Conservation (phyloP, 2,888 invertebrate genomes). For the Orchesella flavescens region DNA sequence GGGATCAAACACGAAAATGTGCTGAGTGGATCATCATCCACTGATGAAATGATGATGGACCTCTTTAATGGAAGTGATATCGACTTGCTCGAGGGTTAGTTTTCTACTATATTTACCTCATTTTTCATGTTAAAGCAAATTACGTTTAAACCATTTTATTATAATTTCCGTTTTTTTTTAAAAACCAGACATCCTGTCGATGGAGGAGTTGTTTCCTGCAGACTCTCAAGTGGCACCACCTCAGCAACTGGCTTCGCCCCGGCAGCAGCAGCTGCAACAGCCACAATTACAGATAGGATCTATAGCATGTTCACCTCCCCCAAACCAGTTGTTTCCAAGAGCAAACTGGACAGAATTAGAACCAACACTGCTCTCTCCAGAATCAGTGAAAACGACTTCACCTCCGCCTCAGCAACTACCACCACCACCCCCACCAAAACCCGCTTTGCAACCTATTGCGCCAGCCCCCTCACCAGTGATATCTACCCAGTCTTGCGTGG, state of each 20-base stretch:
- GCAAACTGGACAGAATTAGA: conserved; percentile 33
- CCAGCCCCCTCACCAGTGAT: conserved; percentile 2
- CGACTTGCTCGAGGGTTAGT: conserved; percentile 43
- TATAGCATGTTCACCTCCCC: conserved; percentile 28
- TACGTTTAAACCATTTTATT: too few relatives aligned
- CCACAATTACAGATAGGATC: background rate
- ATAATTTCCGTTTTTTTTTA: too few relatives aligned
- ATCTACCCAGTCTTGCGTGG: background rate
- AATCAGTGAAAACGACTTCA: conserved; percentile 1
- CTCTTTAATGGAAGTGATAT: conserved; percentile 48
- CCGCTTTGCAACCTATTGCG: conserved; percentile 4
- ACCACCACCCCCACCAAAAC: background rate
- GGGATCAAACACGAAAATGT: background rate
- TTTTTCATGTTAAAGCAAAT: background rate
- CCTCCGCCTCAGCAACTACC: conserved; percentile 18
- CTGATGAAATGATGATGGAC: conserved; percentile 57
- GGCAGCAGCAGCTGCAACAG: background rate
- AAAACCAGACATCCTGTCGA: conserved; percentile 48
- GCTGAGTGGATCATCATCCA: conserved; percentile 16
- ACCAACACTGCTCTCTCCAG: conserved; percentile 41
- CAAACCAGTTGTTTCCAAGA: conserved; percentile 21
- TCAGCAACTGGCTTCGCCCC: background rate
- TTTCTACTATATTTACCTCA: background rate
- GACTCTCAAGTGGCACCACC: background rate
- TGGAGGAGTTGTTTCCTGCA: conserved; percentile 46